These are phyloP conservation scores for Diaperis boleti DNA, from an alignment of 2,888 invertebrate species.

Conservation along the genomic window DNA sequence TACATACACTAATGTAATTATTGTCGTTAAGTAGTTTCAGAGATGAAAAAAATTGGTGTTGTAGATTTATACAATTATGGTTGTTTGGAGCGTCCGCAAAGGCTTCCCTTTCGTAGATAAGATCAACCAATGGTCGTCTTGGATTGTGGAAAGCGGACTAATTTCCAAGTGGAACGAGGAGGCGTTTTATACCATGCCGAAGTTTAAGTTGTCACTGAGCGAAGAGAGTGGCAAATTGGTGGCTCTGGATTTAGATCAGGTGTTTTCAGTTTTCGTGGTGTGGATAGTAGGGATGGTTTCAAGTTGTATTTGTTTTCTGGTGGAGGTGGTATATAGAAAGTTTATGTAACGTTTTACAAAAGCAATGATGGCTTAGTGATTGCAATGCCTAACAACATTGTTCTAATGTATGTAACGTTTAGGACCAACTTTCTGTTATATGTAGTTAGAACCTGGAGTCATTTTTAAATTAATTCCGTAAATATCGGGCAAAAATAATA, in stretches of 20 bases:
- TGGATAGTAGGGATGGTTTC: no score
- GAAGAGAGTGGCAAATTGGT: background rate
- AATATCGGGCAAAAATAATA: no score
- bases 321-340: no score
- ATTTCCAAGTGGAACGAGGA: background rate
- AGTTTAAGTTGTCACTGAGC: background rate
- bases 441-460: no score
- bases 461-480: no score
- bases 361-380: no score
- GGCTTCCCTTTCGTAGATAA: constrained; percentile 18
- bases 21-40: background rate
- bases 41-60: background rate
- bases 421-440: no score
- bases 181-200: background rate
- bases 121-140: constrained; percentile 15
- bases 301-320: no score
- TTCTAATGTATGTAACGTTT: no score
- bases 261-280: background rate
- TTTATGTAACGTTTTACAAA: no score
- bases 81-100: constrained; percentile 5
- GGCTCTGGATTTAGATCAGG: background rate
- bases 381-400: no score
- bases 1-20: background rate
- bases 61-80: background rate
- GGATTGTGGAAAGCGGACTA: constrained; percentile 1